phyloP scores from a whole-genome alignment of 2,888 invertebrate species.

The Taenaris catops region DNA sequence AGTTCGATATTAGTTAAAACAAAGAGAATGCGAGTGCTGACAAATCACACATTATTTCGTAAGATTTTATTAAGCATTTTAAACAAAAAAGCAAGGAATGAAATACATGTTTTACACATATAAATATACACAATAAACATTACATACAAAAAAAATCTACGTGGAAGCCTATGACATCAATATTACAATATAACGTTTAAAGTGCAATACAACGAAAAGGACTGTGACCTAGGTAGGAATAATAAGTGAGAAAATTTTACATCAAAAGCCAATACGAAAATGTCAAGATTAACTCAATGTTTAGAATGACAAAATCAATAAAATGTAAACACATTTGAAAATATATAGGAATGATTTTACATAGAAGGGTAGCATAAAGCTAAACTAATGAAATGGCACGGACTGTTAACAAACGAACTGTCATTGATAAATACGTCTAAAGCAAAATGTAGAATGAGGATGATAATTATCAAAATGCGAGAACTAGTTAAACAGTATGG shows the following conservation, averaged over 20 bases:
- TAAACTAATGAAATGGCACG: slow-evolving; percentile 7
- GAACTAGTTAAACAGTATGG: slow-evolving; percentile 20
- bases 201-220: slow-evolving; percentile 10
- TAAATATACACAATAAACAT: too few relatives aligned
- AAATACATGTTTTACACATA: too few relatives aligned
- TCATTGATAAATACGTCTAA: slow-evolving; percentile 8
- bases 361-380: slow-evolving; percentile 4
- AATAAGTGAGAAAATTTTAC: slow-evolving; percentile 22
- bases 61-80: neutral
- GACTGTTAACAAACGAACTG: neutral
- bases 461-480: slow-evolving; percentile 14
- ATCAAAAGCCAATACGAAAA: slow-evolving; percentile 14
- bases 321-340: slow-evolving; percentile 5
- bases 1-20: too few relatives aligned
- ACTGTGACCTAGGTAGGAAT: slow-evolving; percentile 10
- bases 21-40: neutral
- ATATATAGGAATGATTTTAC: slow-evolving; percentile 3
- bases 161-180: too few relatives aligned
- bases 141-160: too few relatives aligned
- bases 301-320: too few relatives aligned
- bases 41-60: neutral
- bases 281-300: too few relatives aligned
- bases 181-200: neutral
- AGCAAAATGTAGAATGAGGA: slow-evolving; percentile 21
- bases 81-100: neutral